These are phyloP conservation scores for Monoplex corrugatus DNA, from an alignment of 2,888 invertebrate genomes.

Conservation along the genomic window DNA sequence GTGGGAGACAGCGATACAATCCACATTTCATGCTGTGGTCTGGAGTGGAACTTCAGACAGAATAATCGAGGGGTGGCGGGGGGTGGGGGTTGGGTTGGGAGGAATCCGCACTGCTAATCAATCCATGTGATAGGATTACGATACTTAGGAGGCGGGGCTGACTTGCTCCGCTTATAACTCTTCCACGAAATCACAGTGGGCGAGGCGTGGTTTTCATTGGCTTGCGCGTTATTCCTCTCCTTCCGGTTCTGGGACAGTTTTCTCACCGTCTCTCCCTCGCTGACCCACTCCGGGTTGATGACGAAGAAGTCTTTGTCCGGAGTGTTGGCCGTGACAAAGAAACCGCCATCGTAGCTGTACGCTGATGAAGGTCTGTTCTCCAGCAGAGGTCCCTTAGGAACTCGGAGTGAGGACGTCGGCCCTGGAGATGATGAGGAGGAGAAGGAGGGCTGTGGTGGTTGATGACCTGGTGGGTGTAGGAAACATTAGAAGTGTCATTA, in stretches of 20 bases:
- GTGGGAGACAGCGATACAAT: no score
- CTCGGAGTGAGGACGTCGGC: constrained; percentile 50
- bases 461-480: no score
- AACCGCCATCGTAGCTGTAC: constrained; percentile 74
- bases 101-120: not conserved
- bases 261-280: constrained; percentile 74
- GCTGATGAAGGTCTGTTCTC: constrained; percentile 58
- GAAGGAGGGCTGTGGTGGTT: not conserved
- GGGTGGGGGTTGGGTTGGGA: no score
- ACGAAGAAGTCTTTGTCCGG: constrained; percentile 73
- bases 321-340: constrained; percentile 70
- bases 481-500: not conserved
- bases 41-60: not conserved
- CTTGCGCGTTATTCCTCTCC: not conserved
- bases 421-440: constrained; percentile 31
- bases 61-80: no score
- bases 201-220: not conserved
- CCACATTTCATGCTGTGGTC: not conserved
- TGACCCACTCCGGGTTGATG: constrained; percentile 80
- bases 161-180: constrained; percentile 68
- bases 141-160: constrained; percentile 75
- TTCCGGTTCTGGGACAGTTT: constrained; percentile 65
- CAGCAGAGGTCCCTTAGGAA: no score
- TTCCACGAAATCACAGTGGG: constrained; percentile 15
- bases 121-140: constrained; percentile 78